Evolutionary conservation across 2,113 vertebrate species (phyloP).

Genomic region (Xyrauchen texanus): DNA sequence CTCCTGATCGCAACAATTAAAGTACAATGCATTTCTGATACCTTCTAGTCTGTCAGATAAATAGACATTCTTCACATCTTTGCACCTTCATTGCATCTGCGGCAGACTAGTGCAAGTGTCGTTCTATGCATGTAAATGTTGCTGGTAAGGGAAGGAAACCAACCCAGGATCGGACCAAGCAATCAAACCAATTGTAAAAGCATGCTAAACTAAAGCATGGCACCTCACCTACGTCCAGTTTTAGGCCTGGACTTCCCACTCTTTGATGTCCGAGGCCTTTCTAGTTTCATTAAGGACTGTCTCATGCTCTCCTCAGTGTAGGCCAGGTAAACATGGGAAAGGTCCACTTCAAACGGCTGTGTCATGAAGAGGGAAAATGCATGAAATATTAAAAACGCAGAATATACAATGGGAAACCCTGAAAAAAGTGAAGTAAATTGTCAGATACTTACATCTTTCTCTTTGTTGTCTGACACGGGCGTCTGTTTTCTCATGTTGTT

Average conservation of each 20-base stretch:
- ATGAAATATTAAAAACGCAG: too few relatives aligned
- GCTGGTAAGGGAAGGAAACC: too few relatives aligned
- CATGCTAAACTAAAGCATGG: background rate
- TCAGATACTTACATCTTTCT: conserved; percentile 89
- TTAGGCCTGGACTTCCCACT: conserved; percentile 88
- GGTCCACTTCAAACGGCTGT: conserved; percentile 95
- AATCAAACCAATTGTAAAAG: too few relatives aligned
- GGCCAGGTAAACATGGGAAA: conserved; percentile 93
- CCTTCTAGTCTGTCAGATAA: too few relatives aligned
- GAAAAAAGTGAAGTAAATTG: background rate
- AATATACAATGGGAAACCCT: background rate
- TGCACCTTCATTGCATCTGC: too few relatives aligned
- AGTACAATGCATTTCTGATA: too few relatives aligned
- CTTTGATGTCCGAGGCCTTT: conserved; percentile 92
- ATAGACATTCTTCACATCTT: too few relatives aligned
- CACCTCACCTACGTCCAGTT: conserved; percentile 86
- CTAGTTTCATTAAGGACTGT: conserved; percentile 93
- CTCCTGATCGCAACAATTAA: too few relatives aligned
- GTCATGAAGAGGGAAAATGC: background rate
- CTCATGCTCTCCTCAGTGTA: conserved; percentile 97
- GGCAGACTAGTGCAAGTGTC: too few relatives aligned
- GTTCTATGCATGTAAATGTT: too few relatives aligned
- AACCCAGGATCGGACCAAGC: too few relatives aligned
- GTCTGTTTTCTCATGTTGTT: conserved; percentile 99
- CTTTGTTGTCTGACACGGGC: conserved; percentile 92